These are phyloP conservation scores for Leptarthrus brevirostris DNA, from an alignment of 2,888 invertebrate species.

Conservation along the genomic window DNA sequence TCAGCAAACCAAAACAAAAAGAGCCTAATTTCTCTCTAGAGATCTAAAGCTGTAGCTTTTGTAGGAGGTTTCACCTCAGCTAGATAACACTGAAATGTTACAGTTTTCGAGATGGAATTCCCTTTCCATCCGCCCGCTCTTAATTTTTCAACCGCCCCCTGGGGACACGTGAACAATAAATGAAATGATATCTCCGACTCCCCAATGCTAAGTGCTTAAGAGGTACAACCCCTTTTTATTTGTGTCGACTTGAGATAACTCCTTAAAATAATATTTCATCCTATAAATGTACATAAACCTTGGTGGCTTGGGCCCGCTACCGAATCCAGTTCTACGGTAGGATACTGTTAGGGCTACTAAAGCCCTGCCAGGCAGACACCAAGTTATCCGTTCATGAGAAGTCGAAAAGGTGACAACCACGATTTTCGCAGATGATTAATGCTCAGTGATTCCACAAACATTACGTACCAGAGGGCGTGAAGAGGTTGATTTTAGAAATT, in stretches of 20 bases:
- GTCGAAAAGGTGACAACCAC: constrained; percentile 54
- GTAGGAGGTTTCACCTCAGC: constrained; percentile 5
- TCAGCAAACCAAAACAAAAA: neutral
- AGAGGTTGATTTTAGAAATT: constrained; percentile 38
- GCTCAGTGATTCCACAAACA: constrained; percentile 49
- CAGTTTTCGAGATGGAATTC: constrained; percentile 3
- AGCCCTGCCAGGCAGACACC: constrained; percentile 20
- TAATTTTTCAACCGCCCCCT: constrained; percentile 56
- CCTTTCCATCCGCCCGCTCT: constrained; percentile 15
- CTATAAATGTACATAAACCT: constrained; percentile 51
- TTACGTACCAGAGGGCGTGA: constrained; percentile 10
- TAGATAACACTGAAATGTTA: constrained; percentile 34
- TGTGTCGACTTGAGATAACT: constrained; percentile 53
- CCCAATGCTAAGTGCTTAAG: constrained; percentile 51
- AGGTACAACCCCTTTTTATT: constrained; percentile 54
- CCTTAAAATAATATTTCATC: constrained; percentile 55
- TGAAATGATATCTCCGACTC: constrained; percentile 53
- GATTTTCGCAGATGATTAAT: constrained; percentile 54
- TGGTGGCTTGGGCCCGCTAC: constrained; percentile 25
- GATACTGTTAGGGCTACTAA: constrained; percentile 38
- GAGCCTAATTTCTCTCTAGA: constrained; percentile 25
- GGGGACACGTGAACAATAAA: constrained; percentile 56
- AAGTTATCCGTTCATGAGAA: constrained; percentile 46
- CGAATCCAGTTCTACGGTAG: neutral
- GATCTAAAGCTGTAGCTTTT: constrained; percentile 3